phyloP scores from a whole-genome alignment of 1,140 invertebrate species.

The Phymastichus coffea region DNA sequence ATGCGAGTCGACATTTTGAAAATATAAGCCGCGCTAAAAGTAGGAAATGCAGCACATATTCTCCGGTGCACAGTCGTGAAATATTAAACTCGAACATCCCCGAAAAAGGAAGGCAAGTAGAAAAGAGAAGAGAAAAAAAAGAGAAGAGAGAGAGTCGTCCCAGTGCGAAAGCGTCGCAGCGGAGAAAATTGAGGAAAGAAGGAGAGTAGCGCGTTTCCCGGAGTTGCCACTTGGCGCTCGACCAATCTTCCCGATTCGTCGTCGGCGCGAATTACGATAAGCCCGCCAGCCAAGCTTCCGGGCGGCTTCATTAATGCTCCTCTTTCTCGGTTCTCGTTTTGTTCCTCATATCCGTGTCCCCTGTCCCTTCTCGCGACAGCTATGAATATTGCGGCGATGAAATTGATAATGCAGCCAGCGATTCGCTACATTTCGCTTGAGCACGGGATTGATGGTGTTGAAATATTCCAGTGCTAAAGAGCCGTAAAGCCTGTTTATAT shows the following conservation, averaged over 20 bases:
- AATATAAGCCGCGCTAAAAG: too few species aligned
- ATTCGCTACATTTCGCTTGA: neutral
- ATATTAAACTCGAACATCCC: slow-evolving; percentile 1
- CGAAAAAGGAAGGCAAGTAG: neutral
- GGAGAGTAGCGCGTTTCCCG: slow-evolving; percentile 11
- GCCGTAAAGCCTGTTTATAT: neutral
- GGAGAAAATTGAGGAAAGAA: slow-evolving; percentile 24
- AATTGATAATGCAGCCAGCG: neutral
- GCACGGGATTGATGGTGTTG: neutral
- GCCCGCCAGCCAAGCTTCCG: too few species aligned
- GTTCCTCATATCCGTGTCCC: slow-evolving; percentile 28
- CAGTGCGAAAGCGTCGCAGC: neutral
- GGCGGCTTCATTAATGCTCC: too few species aligned
- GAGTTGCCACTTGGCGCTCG: slow-evolving; percentile 43
- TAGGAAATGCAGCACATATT: too few species aligned
- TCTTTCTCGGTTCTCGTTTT: too few species aligned
- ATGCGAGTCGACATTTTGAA: too few species aligned
- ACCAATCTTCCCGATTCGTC: slow-evolving; percentile 42
- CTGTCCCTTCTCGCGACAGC: slow-evolving; percentile 11
- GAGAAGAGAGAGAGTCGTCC: too few species aligned
- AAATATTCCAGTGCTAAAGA: neutral
- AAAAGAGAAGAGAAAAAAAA: neutral
- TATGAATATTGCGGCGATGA: neutral
- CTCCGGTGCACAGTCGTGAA: slow-evolving; percentile 11
- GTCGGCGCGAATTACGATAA: slow-evolving; percentile 46